These are phyloP conservation scores for Muntiacus muntjak DNA, from an alignment of 2,113 vertebrate genomes.

Conservation along the genomic window DNA sequence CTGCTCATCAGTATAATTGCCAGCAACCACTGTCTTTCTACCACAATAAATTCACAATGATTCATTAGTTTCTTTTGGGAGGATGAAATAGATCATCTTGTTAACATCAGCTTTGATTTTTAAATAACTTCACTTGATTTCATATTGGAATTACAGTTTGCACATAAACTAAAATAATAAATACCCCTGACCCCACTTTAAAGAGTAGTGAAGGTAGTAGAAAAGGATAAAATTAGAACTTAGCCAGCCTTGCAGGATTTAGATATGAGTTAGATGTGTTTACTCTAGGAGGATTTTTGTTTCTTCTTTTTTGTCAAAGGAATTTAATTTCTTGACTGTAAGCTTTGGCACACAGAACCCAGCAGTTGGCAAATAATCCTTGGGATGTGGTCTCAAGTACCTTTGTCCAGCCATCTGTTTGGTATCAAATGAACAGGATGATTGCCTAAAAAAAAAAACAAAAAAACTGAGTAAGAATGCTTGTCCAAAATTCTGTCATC, in stretches of 20 bases:
- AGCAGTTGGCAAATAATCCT: slow-evolving; percentile 53
- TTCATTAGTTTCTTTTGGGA: slow-evolving; percentile 74
- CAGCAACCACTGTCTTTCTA: slow-evolving; percentile 71
- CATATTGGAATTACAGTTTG: slow-evolving; percentile 13
- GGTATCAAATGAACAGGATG: background rate
- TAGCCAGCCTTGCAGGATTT: slow-evolving; percentile 30
- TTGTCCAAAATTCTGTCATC: background rate
- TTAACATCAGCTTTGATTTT: slow-evolving; percentile 63
- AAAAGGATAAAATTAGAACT: slow-evolving; percentile 27
- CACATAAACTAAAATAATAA: slow-evolving; percentile 45
- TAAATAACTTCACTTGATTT: slow-evolving; percentile 58
- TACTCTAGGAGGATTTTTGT: slow-evolving; percentile 23
- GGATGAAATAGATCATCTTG: slow-evolving; percentile 65
- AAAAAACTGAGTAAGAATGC: background rate
- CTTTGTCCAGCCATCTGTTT: background rate
- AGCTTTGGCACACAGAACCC: slow-evolving; percentile 42
- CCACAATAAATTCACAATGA: slow-evolving; percentile 73
- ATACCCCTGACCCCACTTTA: background rate
- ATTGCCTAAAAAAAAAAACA: background rate
- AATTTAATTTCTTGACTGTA: slow-evolving; percentile 60
- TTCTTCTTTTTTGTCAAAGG: slow-evolving; percentile 37
- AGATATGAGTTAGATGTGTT: slow-evolving; percentile 27
- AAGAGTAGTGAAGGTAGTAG: background rate
- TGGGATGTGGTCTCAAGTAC: background rate
- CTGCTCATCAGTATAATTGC: slow-evolving; percentile 76